Evolutionary conservation across 2,888 invertebrate genomes (phyloP).

Genomic region (Bimastos eiseni): DNA sequence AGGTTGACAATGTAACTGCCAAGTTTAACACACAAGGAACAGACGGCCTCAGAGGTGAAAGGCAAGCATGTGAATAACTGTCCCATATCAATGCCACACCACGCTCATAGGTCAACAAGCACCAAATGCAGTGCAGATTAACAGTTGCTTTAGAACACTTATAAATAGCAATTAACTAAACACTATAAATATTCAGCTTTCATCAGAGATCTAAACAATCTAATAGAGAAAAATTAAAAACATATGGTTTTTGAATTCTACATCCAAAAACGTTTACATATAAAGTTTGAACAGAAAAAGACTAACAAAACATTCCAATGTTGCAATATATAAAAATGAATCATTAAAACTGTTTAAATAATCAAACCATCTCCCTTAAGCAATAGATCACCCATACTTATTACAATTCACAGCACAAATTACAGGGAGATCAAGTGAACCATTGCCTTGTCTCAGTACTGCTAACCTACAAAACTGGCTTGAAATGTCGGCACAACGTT

Average conservation of each 20-base stretch:
- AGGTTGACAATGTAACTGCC: background rate
- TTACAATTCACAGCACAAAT: background rate
- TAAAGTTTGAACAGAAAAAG: conserved; percentile 9
- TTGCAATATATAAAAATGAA: background rate
- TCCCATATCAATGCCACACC: background rate
- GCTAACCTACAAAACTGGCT: background rate
- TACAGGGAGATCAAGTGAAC: background rate
- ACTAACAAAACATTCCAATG: background rate
- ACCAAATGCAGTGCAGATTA: background rate
- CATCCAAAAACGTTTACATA: background rate
- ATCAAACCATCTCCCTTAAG: background rate
- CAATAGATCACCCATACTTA: conserved; percentile 2
- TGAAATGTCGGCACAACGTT: background rate
- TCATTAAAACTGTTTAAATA: conserved; percentile 7
- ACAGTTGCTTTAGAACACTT: background rate
- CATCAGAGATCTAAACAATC: conserved; percentile 13
- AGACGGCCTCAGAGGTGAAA: background rate
- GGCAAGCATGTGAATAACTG: conserved; percentile 13
- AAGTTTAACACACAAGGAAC: background rate
- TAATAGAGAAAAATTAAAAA: background rate
- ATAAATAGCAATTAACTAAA: conserved; percentile 13
- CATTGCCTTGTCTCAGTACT: background rate
- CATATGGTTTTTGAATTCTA: background rate
- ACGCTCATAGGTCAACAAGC: conserved; percentile 13
- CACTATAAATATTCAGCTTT: conserved; percentile 13